Percentiles rank a stretch among this genome's conserved stretches.
Evolutionary conservation across 1,140 invertebrate species (phyloP).

Genomic region (Drosophila pandora): DNA sequence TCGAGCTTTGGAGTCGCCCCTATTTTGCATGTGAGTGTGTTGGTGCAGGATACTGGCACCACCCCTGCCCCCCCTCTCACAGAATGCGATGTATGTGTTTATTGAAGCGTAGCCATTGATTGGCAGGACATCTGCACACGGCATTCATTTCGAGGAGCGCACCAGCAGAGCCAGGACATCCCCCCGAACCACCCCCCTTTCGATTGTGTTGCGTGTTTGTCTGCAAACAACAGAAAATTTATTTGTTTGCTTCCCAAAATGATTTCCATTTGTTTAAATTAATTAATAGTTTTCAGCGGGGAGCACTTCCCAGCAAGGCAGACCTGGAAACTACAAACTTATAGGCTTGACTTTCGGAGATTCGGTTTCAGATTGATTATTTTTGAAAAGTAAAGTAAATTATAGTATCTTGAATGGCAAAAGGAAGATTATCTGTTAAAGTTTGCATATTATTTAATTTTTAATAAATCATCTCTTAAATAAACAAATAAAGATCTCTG

Average conservation of each 20-base stretch:
- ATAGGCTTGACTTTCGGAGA: not conserved
- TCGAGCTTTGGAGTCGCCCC: constrained; percentile 6
- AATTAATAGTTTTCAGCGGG: constrained; percentile 62
- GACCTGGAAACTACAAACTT: not conserved
- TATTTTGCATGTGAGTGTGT: constrained; percentile 28
- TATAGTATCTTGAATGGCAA: no score
- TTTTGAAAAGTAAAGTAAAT: no score
- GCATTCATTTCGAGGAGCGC: constrained; percentile 81
- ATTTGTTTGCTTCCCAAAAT: constrained; percentile 54
- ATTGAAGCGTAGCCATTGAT: constrained; percentile 83
- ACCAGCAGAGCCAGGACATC: not conserved
- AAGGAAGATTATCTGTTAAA: no score
- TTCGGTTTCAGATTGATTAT: no score
- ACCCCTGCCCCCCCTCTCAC: not conserved
- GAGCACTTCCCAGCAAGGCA: not conserved
- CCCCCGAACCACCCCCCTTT: not conserved
- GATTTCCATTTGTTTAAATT: constrained; percentile 71
- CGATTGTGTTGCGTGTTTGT: constrained; percentile 43
- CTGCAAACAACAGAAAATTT: constrained; percentile 65
- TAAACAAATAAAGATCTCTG: no score
- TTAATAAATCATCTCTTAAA: no score
- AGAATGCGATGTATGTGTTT: constrained; percentile 73
- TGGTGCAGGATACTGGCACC: constrained; percentile 28
- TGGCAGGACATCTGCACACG: constrained; percentile 83
- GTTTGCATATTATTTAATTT: no score